Conservation (phyloP, 2,113 vertebrate genomes). For the Anhinga anhinga region DNA sequence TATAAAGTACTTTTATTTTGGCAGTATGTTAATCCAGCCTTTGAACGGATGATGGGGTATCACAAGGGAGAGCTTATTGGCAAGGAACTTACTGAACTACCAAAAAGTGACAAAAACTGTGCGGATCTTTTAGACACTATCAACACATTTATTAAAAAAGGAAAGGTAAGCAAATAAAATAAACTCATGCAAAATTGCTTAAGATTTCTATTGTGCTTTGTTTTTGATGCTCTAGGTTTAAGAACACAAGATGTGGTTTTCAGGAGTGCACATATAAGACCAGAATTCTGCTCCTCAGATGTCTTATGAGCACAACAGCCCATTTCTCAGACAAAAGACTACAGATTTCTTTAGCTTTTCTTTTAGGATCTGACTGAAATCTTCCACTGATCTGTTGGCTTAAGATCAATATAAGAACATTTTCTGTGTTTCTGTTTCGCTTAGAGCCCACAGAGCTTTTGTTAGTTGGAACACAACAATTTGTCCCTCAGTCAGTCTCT, state of each 20-base stretch:
- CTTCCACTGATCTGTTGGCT: neutral
- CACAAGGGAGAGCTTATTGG: conserved; percentile 90
- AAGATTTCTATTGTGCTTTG: neutral
- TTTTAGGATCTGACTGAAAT: neutral
- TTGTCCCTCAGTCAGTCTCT: neutral
- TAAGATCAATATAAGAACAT: neutral
- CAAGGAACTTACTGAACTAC: conserved; percentile 89
- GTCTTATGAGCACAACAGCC: neutral
- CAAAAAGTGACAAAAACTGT: conserved; percentile 89
- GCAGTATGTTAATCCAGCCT: conserved; percentile 95
- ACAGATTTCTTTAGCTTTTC: neutral
- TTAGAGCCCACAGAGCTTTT: neutral
- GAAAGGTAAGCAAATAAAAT: conserved; percentile 81
- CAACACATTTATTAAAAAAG: conserved; percentile 91
- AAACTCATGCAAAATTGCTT: neutral
- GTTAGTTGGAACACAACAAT: neutral
- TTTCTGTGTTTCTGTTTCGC: neutral
- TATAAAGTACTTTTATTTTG: conserved; percentile 18
- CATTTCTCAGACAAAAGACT: neutral
- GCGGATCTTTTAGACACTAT: conserved; percentile 90
- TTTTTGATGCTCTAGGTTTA: neutral
- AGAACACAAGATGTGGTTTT: neutral
- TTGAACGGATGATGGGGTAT: conserved; percentile 95
- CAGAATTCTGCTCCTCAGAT: neutral
- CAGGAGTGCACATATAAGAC: neutral